Percentiles rank a stretch among this genome's conserved stretches.
phyloP scores from a whole-genome alignment of 2,888 invertebrate genomes.

The Chloroclystis v-ata region DNA sequence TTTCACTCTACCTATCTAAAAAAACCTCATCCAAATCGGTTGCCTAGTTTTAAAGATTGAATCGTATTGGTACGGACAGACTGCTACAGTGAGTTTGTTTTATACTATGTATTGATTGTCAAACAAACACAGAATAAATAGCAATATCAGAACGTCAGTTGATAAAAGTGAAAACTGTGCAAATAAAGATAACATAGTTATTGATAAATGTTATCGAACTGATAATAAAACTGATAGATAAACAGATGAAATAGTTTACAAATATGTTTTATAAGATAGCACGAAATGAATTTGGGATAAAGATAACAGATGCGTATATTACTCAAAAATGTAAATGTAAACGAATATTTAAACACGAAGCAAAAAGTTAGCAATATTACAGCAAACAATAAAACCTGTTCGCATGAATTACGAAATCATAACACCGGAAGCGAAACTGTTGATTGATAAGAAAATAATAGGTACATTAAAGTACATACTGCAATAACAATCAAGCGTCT shows the following conservation, averaged over 20 bases:
- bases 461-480: neutral
- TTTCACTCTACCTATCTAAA: too few species aligned
- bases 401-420: neutral
- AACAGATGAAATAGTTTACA: too few species aligned
- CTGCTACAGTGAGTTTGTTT: too few species aligned
- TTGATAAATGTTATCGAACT: neutral
- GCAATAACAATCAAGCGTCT: neutral
- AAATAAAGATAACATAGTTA: conserved; percentile 1
- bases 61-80: too few species aligned
- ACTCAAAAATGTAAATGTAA: too few species aligned
- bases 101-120: too few species aligned
- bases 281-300: neutral
- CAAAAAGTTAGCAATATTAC: neutral
- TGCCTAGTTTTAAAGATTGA: too few species aligned
- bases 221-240: neutral
- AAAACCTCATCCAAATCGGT: too few species aligned
- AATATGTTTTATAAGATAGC: neutral
- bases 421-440: neutral
- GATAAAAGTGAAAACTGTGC: neutral
- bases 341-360: neutral
- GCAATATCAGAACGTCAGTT: neutral
- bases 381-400: too few species aligned
- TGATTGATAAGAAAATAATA: neutral
- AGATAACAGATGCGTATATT: neutral
- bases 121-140: too few species aligned